Conservation (phyloP, 1,140 invertebrate genomes). For the Batillaria attramentaria region DNA sequence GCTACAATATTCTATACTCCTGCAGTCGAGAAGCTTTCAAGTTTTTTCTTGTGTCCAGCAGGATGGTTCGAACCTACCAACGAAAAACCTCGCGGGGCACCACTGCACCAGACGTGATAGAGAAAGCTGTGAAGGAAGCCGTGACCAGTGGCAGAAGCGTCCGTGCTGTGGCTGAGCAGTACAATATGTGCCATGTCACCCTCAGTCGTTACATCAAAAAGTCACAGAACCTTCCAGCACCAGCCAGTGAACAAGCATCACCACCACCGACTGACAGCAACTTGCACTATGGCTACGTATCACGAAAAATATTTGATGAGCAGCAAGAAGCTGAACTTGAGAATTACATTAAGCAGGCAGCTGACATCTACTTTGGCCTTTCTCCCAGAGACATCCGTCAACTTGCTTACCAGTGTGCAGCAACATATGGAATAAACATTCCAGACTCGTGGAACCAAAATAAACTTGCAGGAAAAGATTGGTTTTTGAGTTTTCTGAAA, state of each 20-base stretch:
- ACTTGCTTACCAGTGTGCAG: constrained; percentile 68
- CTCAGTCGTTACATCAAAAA: background rate
- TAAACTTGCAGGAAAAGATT: constrained; percentile 69
- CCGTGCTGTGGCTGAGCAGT: background rate
- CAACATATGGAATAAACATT: constrained; percentile 50
- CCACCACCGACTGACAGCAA: background rate
- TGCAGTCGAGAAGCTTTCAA: no score
- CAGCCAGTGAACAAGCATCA: no score
- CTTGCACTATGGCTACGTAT: background rate
- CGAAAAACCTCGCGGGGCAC: background rate
- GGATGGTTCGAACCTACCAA: background rate
- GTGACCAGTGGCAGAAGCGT: background rate
- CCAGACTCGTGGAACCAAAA: constrained; percentile 59
- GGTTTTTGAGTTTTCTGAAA: constrained; percentile 72
- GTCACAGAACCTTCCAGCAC: background rate
- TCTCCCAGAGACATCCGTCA: constrained; percentile 62
- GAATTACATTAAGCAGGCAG: constrained; percentile 7
- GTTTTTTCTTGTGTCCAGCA: no score
- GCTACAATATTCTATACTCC: no score
- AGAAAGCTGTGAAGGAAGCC: no score
- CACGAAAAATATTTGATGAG: background rate
- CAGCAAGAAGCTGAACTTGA: background rate
- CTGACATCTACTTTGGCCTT: constrained; percentile 28
- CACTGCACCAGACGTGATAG: no score
- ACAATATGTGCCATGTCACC: background rate